Evolutionary conservation across 2,113 vertebrate genomes (phyloP).

Genomic region (Malurus cyaneus): DNA sequence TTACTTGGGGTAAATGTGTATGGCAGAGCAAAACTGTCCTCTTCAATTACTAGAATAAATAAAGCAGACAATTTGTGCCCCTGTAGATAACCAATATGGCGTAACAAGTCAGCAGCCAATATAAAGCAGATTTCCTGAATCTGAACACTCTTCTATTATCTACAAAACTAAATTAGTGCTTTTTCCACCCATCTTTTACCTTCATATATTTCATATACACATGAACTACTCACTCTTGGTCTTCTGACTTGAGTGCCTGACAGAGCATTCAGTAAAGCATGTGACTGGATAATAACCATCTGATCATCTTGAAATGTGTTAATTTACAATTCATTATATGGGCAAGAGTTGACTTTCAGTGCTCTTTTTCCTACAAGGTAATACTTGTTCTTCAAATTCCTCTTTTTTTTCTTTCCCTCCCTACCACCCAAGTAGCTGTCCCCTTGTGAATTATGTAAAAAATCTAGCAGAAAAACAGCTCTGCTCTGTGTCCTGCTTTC

Average conservation of each 20-base stretch:
- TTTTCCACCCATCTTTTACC: neutral
- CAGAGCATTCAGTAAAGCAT: neutral
- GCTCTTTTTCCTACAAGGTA: neutral
- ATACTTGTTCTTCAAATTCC: neutral
- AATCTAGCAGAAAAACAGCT: neutral
- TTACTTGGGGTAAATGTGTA: neutral
- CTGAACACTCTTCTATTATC: neutral
- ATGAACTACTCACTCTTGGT: neutral
- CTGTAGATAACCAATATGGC: neutral
- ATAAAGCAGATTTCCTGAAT: neutral
- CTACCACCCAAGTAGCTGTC: neutral
- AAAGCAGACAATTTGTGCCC: neutral
- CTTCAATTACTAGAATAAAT: neutral
- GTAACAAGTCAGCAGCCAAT: neutral
- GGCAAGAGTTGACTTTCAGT: neutral
- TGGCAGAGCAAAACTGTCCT: neutral
- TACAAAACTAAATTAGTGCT: neutral
- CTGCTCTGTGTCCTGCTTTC: neutral
- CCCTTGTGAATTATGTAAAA: neutral
- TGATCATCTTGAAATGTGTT: neutral
- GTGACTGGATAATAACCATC: neutral
- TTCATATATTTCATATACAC: neutral
- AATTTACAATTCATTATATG: neutral
- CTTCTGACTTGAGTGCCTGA: neutral
- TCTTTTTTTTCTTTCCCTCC: neutral